phyloP scores from a whole-genome alignment of 2,888 invertebrate species.

The Chaitophorus viminalis region DNA sequence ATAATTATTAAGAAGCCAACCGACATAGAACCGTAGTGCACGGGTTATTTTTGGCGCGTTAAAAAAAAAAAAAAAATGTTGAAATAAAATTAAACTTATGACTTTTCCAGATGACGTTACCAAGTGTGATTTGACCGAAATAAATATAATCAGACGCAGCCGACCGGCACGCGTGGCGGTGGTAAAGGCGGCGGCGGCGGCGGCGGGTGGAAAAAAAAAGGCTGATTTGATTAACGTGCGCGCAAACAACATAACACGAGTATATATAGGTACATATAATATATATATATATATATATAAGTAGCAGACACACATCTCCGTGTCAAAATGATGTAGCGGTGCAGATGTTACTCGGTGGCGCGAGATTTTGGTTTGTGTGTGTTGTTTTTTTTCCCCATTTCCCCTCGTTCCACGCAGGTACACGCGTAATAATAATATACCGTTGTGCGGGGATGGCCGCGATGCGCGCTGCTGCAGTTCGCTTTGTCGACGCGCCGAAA shows the following conservation, averaged over 20 bases:
- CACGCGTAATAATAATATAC: no score
- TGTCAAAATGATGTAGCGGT: conserved; percentile 39
- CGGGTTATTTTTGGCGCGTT: not conserved
- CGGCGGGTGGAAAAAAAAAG: not conserved
- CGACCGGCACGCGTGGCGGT: not conserved
- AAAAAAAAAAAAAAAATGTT: not conserved
- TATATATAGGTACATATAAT: no score
- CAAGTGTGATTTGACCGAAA: conserved; percentile 8
- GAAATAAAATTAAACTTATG: not conserved
- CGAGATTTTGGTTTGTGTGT: not conserved
- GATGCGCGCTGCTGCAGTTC: no score
- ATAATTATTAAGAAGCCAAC: not conserved
- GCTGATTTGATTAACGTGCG: conserved; percentile 25
- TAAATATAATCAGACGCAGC: not conserved
- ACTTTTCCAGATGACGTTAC: not conserved
- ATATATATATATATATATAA: no score
- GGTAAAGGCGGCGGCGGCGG: not conserved
- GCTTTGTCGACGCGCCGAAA: not conserved
- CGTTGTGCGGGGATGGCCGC: no score
- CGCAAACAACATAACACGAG: not conserved
- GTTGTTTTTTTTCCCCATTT: not conserved
- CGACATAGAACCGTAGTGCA: not conserved
- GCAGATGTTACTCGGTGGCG: conserved; percentile 7
- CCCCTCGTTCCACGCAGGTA: no score
- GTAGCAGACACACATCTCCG: conserved; percentile 35